phyloP scores from a whole-genome alignment of 2,113 vertebrate genomes.

The Hippocampus barbouri region DNA sequence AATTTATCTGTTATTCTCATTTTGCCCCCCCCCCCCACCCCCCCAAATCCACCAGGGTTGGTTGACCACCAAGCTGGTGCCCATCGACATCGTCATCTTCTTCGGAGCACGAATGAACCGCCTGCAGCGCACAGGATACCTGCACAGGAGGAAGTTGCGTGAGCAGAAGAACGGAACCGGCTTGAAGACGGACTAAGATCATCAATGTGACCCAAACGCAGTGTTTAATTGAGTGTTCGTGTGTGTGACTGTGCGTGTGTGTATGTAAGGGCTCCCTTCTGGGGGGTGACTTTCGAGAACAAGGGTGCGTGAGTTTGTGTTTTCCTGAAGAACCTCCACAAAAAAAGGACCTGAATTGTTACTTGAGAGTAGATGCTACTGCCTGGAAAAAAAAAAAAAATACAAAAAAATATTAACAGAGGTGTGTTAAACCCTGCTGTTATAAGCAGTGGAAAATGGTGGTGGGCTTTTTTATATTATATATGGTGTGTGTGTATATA shows the following conservation, averaged over 20 bases:
- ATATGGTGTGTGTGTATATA: slow-evolving; percentile 15
- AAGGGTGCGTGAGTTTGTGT: neutral
- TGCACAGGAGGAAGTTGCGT: slow-evolving; percentile 78
- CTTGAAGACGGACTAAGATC: slow-evolving; percentile 64
- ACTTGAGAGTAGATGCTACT: slow-evolving; percentile 39
- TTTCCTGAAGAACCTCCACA: slow-evolving; percentile 19
- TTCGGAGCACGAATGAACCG: slow-evolving; percentile 65
- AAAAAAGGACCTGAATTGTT: slow-evolving; percentile 19
- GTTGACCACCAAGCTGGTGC: slow-evolving; percentile 70
- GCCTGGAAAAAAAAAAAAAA: slow-evolving; percentile 14
- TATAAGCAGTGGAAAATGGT: slow-evolving; percentile 69
- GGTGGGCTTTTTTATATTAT: slow-evolving; percentile 51
- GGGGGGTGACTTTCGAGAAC: slow-evolving; percentile 1
- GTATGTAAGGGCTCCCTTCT: slow-evolving; percentile 10
- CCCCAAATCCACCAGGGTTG: slow-evolving; percentile 67
- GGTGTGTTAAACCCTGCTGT: slow-evolving; percentile 66
- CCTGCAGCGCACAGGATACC: slow-evolving; percentile 69
- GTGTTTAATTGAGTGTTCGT: slow-evolving; percentile 14
- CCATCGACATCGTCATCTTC: slow-evolving; percentile 62
- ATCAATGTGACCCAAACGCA: neutral
- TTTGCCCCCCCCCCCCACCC: neutral
- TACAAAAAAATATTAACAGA: neutral
- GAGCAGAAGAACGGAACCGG: slow-evolving; percentile 53
- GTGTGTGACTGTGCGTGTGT: slow-evolving; percentile 18
- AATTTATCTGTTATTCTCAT: too few relatives aligned